phyloP scores from a whole-genome alignment of 2,113 vertebrate species.

The Cygnus atratus region DNA sequence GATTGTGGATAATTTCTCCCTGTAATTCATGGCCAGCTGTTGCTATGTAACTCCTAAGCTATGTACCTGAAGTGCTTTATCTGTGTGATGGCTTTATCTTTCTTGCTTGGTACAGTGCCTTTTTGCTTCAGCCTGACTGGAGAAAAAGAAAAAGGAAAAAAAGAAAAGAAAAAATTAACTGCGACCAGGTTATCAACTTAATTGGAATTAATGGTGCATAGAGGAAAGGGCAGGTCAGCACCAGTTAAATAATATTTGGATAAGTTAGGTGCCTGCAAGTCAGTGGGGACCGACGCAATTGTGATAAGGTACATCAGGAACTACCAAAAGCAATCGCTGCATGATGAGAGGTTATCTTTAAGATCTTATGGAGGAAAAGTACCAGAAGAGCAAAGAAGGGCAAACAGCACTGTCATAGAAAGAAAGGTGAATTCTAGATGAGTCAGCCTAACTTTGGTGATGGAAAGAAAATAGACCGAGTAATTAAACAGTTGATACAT shows the following conservation, averaged over 20 bases:
- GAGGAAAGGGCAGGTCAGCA: background rate
- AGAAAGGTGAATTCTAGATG: background rate
- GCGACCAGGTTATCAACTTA: background rate
- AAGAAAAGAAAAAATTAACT: background rate
- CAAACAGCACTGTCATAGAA: background rate
- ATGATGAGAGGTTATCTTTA: background rate
- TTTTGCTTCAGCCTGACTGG: background rate
- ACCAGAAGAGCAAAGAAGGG: background rate
- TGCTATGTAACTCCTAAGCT: background rate
- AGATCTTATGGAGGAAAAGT: background rate
- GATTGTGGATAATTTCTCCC: conserved; percentile 13
- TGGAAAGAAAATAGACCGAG: background rate
- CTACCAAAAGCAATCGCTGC: background rate
- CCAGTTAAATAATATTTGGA: background rate
- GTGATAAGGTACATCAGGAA: background rate
- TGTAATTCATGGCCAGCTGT: conserved; percentile 16
- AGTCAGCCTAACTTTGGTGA: background rate
- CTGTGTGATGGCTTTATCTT: background rate
- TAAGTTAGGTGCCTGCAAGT: background rate
- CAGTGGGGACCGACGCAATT: background rate
- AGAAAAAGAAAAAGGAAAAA: background rate
- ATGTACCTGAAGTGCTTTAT: background rate
- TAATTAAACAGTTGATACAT: background rate
- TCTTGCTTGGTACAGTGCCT: background rate
- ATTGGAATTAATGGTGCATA: background rate